Base-by-base conservation (phyloP, 2,888 invertebrate genomes). In the Polydrusus cervinus region DNA sequence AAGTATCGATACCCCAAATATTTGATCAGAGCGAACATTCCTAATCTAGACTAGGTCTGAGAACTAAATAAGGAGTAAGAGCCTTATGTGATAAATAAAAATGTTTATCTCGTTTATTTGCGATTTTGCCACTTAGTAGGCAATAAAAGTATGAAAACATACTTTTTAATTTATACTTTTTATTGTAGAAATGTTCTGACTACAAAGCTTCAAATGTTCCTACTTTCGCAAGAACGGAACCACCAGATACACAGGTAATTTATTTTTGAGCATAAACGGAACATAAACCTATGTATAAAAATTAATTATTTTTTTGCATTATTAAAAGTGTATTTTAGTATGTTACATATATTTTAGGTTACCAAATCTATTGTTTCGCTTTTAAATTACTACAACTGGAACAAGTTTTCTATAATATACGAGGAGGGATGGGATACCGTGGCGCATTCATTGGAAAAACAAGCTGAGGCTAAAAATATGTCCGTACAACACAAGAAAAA, bases 281-380 rank as follows among this genome's bases (percentile, higher is more conserved):
- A 0, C 40, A 30, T 9, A 49, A 43, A 14, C 34, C n/a, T 14
- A 18, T 25, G 13, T 0, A 34, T 5, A 47, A 34, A 49, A 60
- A 16, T n/a, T 60, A 18, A n/a, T n/a, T n/a, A n/a, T n/a, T n/a
- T n/a, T n/a, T n/a, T n/a, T n/a, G n/a, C n/a, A n/a, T n/a, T n/a
- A n/a, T n/a, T 57, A 45, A 69, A 71, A 64, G 61, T 69, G 72
- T 75, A 45, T 76, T 76, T 76, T 76, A 76, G 76, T 76, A 69
- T 73, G 20, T 14, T 57, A 20, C 47, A 49, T 70, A n/a, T 62
- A 78, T 78, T 88, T 60, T 87, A 96, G 93, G 97, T 98, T 78
- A 96, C 96, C 75, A 97, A 97, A 89, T 98, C 98, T 60, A 94
- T 98, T 82, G 93, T 99, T 86, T 93, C 98, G 0, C 89, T 99